Evolutionary conservation across 1,140 invertebrate species (phyloP), one percentile per base, ranked within the genome.

Genomic region (Apocrypta bakeri): DNA sequence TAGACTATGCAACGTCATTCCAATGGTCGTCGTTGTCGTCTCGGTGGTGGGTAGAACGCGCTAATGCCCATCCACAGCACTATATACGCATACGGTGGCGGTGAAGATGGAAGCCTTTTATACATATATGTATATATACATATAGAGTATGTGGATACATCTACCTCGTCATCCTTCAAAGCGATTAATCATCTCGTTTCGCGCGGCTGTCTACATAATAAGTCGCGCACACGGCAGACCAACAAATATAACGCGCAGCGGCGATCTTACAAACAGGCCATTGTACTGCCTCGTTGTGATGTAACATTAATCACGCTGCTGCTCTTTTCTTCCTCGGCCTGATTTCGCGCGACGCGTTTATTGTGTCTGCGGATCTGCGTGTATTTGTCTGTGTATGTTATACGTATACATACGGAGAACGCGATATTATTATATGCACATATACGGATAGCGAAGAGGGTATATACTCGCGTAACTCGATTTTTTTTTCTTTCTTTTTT

Each of bases 171-270:
- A 83, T 83, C 75, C 68, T n/a, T 21, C 14, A 6, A 12, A 17
- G 11, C 75, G 75, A 83, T 79, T 82, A 82, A 82, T 82, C 81
- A 82, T 76, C 66, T 63, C n/a, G 27, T 69, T 75, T 71, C 56
- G 73, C 42, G 27, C 24, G 48, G 17, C 37, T 40, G 14, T 56
- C 25, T 24, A 33, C 21, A 63, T 37, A 72, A 73, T 63, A 73
- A 73, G 42, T 79, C 29, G 33, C 71, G 71, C 21, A 27, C 42
- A 17, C 29, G 8, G 48, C 29, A 3, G 42, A n/a, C 25, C 73
- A 29, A 75, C 73, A 61, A 75, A 73, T 37, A 61, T 37, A n/a
- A 63, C 12, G 25, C 79, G n/a, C n/a, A n/a, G n/a, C n/a, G 33
- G 37, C 72, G 80, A 74, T 81, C 80, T 74, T 42, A 81, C 80